Base-by-base conservation (phyloP, 2,888 invertebrate species). In the Napeogenes inachia region DNA sequence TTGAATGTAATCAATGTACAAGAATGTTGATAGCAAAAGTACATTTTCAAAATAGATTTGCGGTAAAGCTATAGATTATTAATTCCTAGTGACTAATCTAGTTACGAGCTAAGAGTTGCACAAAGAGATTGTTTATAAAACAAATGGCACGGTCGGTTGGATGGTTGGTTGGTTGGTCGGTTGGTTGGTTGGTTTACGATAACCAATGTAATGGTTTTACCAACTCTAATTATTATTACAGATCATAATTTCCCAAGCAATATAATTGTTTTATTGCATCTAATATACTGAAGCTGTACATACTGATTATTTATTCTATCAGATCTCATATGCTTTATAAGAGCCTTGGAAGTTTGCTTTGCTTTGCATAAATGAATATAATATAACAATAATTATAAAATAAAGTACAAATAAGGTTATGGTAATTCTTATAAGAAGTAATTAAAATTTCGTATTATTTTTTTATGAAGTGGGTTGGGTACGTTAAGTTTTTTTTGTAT, bases 101-200 rank as follows among this genome's bases (percentile, higher is more conserved):
- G 63, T 61, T 66, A 65, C 67, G 75, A 74, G 77, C 75, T 74
- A 79, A 76, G 75, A 77, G 75, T 71, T 71, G 75, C 74, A 87
- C 85, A 87, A 87, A 85, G 85, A 75, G 75, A 68, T 74, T 89
- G 87, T 89, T 89, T 89, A 85, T 84, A 85, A 87, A 89, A 89
- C 85, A 87, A 81, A 77, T 77, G 56, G 38, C 47, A 33, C 50
- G 65, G 81, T 21, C 1, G 21, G 21, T 21, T 21, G 21, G 21
- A 1, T 21, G 21, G 21, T 21, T 21, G 21, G 21, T 21, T 21
- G 21, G 21, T 21, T 21, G 21, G 21, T 21, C 1, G 21, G 21
- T 21, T 21, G 21, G 21, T 21, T 21, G 21, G 21, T 78, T 77
- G 76, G 75, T 78, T 78, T 77, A 74, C 78, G 77, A 76, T 75